Evolutionary conservation across 2,113 vertebrate species (phyloP).

Genomic region (Zapornia atra): DNA sequence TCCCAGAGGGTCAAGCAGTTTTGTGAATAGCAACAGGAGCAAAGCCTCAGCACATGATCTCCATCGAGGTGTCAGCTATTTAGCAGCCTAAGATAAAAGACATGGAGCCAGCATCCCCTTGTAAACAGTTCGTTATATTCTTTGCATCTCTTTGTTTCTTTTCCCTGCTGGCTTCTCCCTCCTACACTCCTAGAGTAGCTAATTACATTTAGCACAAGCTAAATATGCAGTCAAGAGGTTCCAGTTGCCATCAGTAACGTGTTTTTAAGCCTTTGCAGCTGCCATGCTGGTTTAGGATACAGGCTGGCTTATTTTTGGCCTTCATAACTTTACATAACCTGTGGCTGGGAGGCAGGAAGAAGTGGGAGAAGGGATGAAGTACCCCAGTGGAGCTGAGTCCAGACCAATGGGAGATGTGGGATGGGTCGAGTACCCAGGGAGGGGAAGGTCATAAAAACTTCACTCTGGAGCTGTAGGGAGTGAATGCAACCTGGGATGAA

Average conservation of each 20-base stretch:
- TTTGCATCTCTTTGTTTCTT: not conserved
- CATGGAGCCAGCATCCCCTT: not conserved
- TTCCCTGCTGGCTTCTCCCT: not conserved
- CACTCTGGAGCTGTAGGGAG: not conserved
- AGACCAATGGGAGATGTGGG: not conserved
- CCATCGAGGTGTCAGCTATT: not conserved
- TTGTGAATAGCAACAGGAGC: not conserved
- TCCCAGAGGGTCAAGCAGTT: not conserved
- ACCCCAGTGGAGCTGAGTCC: accelerated
- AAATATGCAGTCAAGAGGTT: not conserved
- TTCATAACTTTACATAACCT: not conserved
- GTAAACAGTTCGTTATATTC: constrained; percentile 42
- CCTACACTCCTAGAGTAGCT: not conserved
- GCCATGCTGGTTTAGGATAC: not conserved
- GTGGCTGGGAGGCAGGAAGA: not conserved
- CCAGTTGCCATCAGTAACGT: not conserved
- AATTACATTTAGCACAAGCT: not conserved
- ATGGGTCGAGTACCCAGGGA: not conserved
- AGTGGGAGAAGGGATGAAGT: not conserved
- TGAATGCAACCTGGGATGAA: not conserved
- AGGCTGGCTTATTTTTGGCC: not conserved
- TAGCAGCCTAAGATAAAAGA: not conserved
- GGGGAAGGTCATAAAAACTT: not conserved
- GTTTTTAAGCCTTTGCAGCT: not conserved
- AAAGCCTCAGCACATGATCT: not conserved